Evolutionary conservation across 2,888 invertebrate species (phyloP), one percentile per base, ranked within the genome.

Genomic region (Dastarcus helophoroides): DNA sequence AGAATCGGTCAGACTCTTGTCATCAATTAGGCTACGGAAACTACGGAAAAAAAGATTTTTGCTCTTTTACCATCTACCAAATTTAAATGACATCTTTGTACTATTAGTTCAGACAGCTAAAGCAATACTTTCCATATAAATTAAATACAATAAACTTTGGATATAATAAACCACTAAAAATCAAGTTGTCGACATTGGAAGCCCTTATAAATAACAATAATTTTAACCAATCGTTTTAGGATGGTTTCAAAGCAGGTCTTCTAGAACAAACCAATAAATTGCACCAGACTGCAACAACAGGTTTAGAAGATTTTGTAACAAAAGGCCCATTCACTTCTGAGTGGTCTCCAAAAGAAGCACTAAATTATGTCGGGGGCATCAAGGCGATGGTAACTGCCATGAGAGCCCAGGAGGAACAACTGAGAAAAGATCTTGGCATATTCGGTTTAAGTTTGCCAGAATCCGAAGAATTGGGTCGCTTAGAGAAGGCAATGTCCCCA

Each of bases 371-470:
- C 16, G 62, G 60, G 32, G 61, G 65, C 26, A 68, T 68, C 37
- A 65, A 69, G 48, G 64, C 63, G 2, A 65, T 70, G 39, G 53
- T 76, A 5, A 63, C 67, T 29, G 62, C 61, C 1, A 60, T 82
- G 37, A 68, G 76, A 48, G 66, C 68, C 19, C 73, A 73, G 50
- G 83, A 86, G 53, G 66, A 67, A 30, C 64, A 65, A 28, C 66
- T 86, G 48, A 71, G 73, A 47, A 63, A 69, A 56, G 81, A 88
- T 47, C 67, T 89, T 33, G 71, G 69, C 15, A 73, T 84, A 26
- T 88, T 89, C 53, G 77, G 79, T 47, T 71, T 89, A 30, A 82
- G 78, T 54, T 77, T 80, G 30, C 79, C 81, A 27, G 73, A 75
- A 48, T 77, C 76, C 41, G 47, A 67, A 22, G 78, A 79, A 44